A percentile compares a stretch with the other conserved stretches of the same genome.
These are phyloP conservation scores for Andrena cerasifolii DNA, from an alignment of 1,140 invertebrate genomes.

Conservation along the genomic window DNA sequence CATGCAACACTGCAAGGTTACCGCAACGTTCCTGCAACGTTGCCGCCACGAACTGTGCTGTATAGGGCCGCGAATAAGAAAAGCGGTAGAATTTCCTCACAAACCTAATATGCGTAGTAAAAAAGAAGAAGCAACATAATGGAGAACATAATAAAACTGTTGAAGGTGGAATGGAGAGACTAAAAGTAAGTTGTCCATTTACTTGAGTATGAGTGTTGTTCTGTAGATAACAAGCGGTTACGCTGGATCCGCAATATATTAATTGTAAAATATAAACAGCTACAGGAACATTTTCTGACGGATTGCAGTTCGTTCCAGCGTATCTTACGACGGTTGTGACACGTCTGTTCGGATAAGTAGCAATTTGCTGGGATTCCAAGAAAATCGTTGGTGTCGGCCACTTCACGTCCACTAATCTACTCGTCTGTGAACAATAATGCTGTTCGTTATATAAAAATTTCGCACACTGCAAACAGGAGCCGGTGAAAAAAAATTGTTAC, in stretches of 20 bases:
- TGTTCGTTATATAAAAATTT: neutral
- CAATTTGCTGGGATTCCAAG: constrained; percentile 87
- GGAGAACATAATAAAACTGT: no score
- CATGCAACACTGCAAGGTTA: no score
- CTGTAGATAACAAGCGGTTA: constrained; percentile 77
- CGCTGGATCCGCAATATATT: constrained; percentile 87
- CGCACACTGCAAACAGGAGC: neutral
- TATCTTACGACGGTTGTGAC: constrained; percentile 89
- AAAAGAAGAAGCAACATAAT: no score
- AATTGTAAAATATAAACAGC: constrained; percentile 86
- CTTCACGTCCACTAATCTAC: constrained; percentile 87
- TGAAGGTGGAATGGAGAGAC: no score
- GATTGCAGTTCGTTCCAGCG: constrained; percentile 85
- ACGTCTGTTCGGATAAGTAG: constrained; percentile 89
- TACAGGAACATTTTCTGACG: constrained; percentile 80
- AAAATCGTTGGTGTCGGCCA: constrained; percentile 89
- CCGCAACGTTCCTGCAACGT: no score
- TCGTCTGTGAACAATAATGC: constrained; percentile 72
- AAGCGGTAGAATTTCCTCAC: no score
- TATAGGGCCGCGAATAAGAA: no score
- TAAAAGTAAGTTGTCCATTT: constrained; percentile 21
- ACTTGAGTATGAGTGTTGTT: constrained; percentile 78
- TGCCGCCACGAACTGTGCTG: no score
- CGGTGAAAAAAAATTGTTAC: neutral
- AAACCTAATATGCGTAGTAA: no score